Base-by-base conservation (phyloP, 2,797 vertebrate species). In the Neoniphon sammara region DNA sequence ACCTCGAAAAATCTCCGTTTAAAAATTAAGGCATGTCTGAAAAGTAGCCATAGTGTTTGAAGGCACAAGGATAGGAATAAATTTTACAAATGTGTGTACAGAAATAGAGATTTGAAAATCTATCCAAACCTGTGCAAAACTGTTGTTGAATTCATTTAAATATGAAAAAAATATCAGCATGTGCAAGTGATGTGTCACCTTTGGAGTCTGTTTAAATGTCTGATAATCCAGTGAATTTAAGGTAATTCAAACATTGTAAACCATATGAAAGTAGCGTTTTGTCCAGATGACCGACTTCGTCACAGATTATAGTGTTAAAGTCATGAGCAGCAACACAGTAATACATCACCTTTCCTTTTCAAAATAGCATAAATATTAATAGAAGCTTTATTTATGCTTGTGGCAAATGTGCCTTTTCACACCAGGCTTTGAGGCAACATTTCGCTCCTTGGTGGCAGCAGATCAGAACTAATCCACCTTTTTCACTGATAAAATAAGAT, bases 11-110 rank as follows among this genome's bases (percentile, higher is more conserved):
- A 47, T 4, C 25, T 27, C 25, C 25, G 25, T 27, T 27, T 27
- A 27, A 27, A 27, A 27, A 27, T 27, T 27, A 78, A 86, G 88
- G 86, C 87, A 86, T 82, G 17, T 27, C 25, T 21, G 46, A 5
- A 47, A 15, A 73, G 54, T 53, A 74, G 64, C 61, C 61, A 71
- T 79, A 11, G n/a, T 52, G 61, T 47, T 70, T 72, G 5, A 84
- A 86, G 86, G 84, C 84, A 85, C 75, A 17, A 23, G 4, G 34
- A 67, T 8, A 47, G 62, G 62, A 39, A 55, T 0, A 0, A 14
- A 42, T 53, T 53, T 34, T 17, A 46, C 18, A 49, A 44, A 53
- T 0, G 17, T 3, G 17, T 62, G 42, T 25, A 21, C 15, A 58
- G 21, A 44, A 46, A 17, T 46, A 5, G 2, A 42, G 39, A 42